These are phyloP conservation scores for Goniozus legneri DNA, from an alignment of 1,140 invertebrate genomes.

Conservation along the genomic window DNA sequence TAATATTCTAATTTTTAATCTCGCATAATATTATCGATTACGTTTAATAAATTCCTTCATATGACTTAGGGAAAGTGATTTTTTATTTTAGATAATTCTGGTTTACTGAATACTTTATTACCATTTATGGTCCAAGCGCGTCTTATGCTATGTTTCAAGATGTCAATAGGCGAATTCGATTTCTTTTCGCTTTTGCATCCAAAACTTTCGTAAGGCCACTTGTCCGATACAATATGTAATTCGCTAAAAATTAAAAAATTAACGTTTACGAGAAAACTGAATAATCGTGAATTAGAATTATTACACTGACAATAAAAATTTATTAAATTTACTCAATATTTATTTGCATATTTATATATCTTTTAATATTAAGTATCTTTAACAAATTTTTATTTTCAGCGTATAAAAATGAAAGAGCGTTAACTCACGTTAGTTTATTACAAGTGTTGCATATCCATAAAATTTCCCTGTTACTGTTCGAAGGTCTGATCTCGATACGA, in stretches of 20 bases:
- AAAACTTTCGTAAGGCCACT: constrained; percentile 65
- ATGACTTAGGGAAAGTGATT: too few relatives aligned
- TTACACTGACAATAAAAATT: constrained; percentile 21
- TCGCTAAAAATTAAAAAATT: constrained; percentile 64
- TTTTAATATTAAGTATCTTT: too few relatives aligned
- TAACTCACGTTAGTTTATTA: constrained; percentile 70
- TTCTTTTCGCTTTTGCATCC: constrained; percentile 25
- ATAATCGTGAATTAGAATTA: constrained; percentile 19
- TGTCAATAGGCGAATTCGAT: constrained; percentile 60
- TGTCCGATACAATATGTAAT: constrained; percentile 65
- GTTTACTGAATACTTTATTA: constrained; percentile 28
- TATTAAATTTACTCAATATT: too few relatives aligned
- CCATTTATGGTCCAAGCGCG: constrained; percentile 71
- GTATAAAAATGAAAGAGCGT: not conserved
- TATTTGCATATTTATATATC: too few relatives aligned
- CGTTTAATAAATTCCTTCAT: not conserved
- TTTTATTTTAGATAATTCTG: constrained; percentile 4
- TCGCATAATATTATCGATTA: too few relatives aligned
- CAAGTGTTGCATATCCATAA: constrained; percentile 75
- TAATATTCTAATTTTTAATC: too few relatives aligned
- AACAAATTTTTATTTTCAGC: too few relatives aligned
- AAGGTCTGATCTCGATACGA: constrained; percentile 56
- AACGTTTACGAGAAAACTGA: not conserved
- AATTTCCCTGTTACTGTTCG: constrained; percentile 45
- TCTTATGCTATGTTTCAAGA: constrained; percentile 63